These are phyloP conservation scores for Agriotes lineatus DNA, from an alignment of 2,888 invertebrate species.

Conservation along the genomic window DNA sequence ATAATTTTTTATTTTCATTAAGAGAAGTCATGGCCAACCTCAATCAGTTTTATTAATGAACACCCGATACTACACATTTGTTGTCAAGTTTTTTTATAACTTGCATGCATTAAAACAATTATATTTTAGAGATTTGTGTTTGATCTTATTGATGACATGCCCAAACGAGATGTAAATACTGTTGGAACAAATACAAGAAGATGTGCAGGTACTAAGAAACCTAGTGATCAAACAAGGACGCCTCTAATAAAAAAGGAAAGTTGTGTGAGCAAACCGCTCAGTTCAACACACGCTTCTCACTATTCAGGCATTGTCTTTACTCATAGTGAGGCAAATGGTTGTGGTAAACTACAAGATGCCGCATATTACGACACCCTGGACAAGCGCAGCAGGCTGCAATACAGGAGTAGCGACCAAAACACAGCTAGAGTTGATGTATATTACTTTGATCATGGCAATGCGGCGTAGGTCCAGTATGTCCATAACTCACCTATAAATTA, in stretches of 20 bases:
- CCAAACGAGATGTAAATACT: conserved; percentile 52
- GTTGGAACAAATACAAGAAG: conserved; percentile 53
- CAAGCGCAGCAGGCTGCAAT: not conserved
- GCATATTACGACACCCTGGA: conserved; percentile 19
- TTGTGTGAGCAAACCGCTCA: too few relatives aligned
- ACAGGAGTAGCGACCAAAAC: conserved; percentile 1
- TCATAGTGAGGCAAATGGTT: not conserved
- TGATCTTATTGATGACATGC: conserved; percentile 60
- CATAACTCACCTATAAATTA: too few relatives aligned
- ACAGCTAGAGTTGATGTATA: conserved; percentile 72
- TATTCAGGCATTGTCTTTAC: conserved; percentile 13
- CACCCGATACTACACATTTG: too few relatives aligned
- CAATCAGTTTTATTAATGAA: too few relatives aligned
- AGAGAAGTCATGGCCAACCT: too few relatives aligned
- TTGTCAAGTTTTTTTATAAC: not conserved
- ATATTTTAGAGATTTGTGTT: conserved; percentile 60
- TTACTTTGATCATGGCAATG: conserved; percentile 77
- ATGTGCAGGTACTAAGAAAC: not conserved
- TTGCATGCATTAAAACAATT: not conserved
- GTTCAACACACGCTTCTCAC: not conserved
- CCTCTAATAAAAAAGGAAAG: too few relatives aligned
- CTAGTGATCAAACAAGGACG: too few relatives aligned
- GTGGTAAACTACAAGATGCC: not conserved
- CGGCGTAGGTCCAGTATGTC: conserved; percentile 66
- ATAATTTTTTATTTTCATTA: too few relatives aligned